Evolutionary conservation across 2,888 invertebrate genomes (phyloP).

Genomic region (Leptarthrus brevirostris): DNA sequence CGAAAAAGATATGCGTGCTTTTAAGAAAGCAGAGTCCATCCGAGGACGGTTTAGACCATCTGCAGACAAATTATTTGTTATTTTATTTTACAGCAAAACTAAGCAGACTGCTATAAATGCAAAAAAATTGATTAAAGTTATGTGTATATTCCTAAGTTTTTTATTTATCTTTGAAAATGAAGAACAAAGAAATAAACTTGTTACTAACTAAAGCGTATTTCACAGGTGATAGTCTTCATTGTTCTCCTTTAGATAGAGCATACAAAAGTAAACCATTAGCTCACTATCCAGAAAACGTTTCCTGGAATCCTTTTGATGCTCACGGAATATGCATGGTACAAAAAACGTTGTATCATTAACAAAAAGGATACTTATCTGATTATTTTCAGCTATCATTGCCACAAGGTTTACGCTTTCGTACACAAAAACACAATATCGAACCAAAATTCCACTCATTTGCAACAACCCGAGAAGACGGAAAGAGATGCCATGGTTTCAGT

Average conservation of each 20-base stretch:
- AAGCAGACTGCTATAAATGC: not conserved
- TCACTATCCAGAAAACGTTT: too few species aligned
- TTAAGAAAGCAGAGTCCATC: too few species aligned
- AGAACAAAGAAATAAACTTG: not conserved
- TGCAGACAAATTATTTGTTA: too few species aligned
- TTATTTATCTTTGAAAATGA: constrained; percentile 10
- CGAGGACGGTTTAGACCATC: too few species aligned
- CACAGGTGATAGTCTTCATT: constrained; percentile 86
- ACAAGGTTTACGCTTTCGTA: constrained; percentile 92
- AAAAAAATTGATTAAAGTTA: constrained; percentile 1
- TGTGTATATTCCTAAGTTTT: constrained; percentile 31
- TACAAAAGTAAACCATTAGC: too few species aligned
- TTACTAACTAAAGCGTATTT: too few species aligned
- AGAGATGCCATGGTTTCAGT: constrained; percentile 92
- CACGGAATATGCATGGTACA: constrained; percentile 95
- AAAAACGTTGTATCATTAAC: not conserved
- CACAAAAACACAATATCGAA: constrained; percentile 88
- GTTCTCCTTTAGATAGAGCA: constrained; percentile 93
- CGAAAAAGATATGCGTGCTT: too few species aligned
- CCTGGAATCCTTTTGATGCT: too few species aligned
- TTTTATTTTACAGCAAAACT: too few species aligned
- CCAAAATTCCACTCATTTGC: constrained; percentile 96
- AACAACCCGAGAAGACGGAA: constrained; percentile 96
- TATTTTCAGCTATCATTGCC: constrained; percentile 86
- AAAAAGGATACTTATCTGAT: not conserved